Evolutionary conservation across 2,888 invertebrate genomes (phyloP), one percentile per base, ranked within the genome.

Genomic region (Dasysyrphus albostriatus): DNA sequence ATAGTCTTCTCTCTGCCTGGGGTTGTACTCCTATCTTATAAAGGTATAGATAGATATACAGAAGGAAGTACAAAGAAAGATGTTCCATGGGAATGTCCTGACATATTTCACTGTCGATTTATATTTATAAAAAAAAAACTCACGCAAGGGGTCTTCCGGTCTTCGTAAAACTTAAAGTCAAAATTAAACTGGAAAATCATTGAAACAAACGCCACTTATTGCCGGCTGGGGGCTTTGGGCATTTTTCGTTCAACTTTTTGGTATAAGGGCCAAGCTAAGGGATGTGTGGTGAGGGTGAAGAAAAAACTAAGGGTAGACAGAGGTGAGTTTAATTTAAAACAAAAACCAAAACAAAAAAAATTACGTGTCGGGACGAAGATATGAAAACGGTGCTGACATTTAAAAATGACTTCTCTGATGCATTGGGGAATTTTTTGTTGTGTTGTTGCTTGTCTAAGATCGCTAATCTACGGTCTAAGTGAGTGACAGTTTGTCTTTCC

Each of bases 201-300:
- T 76, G 76, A 81, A 81, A 84, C 76, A 84, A 81, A 81, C 47
- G 80, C 65, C 76, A 76, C 76, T 84, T 84, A 76, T 51, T 69
- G 51, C 39, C 24, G 16, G 42, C 61, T 67, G 47, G 59, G 72
- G 76, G 29, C 34, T 67, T 65, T 72, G 56, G 72, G 29, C 49
- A 75, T 81, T 74, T 76, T 75, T 80, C 77, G 69, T 75, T 75
- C 19, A 47, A 51, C 32, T 44, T 69, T 37, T 29, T 37, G n/a
- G 24, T 24, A 24, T 8, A 1, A 14, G 54, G 29, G 24, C 0
- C 51, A 24, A 51, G 16, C 16, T 24, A 10, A 54, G 32, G 5
- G 32, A 1, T 14, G 7, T 14, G 7, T 39, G 51, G 39, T 63
- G 39, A 72, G 59, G 56, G 58, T 42, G 63, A 8, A n/a, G 7